A percentile compares a stretch with the other conserved stretches of the same genome.
phyloP scores from a whole-genome alignment of 2,113 vertebrate species.

The Psophia crepitans region DNA sequence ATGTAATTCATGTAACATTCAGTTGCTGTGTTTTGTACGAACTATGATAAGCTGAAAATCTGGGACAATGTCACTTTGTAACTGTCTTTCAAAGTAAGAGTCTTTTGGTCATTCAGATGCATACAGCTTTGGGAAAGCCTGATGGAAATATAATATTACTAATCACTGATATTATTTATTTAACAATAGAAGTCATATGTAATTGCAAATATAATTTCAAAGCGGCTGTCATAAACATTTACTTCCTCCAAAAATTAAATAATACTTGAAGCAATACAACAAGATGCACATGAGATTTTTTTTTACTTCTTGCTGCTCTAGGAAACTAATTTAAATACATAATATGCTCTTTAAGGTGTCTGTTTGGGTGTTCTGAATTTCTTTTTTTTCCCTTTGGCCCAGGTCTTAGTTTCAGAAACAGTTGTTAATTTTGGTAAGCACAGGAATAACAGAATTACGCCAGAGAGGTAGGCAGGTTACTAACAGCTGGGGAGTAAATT shows the following conservation, averaged over 20 bases:
- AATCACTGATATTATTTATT: background rate
- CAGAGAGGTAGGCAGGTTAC: background rate
- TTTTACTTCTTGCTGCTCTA: background rate
- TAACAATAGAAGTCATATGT: background rate
- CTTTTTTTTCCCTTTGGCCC: background rate
- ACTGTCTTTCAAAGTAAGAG: background rate
- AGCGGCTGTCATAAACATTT: background rate
- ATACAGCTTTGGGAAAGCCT: background rate
- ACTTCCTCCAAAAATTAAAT: background rate
- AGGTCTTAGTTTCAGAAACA: background rate
- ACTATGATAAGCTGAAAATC: background rate
- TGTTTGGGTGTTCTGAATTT: background rate
- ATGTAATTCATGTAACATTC: background rate
- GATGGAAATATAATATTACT: background rate
- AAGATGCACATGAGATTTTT: background rate
- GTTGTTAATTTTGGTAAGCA: background rate
- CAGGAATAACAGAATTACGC: background rate
- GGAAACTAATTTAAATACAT: slow-evolving; percentile 6
- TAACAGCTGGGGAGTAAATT: slow-evolving; percentile 28
- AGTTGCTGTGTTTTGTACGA: background rate
- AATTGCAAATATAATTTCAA: background rate
- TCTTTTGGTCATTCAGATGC: background rate
- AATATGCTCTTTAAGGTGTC: background rate
- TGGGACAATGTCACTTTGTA: background rate
- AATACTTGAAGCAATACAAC: background rate